Evolutionary conservation across 2,113 vertebrate genomes (phyloP).

Genomic region (Zootoca vivipara): DNA sequence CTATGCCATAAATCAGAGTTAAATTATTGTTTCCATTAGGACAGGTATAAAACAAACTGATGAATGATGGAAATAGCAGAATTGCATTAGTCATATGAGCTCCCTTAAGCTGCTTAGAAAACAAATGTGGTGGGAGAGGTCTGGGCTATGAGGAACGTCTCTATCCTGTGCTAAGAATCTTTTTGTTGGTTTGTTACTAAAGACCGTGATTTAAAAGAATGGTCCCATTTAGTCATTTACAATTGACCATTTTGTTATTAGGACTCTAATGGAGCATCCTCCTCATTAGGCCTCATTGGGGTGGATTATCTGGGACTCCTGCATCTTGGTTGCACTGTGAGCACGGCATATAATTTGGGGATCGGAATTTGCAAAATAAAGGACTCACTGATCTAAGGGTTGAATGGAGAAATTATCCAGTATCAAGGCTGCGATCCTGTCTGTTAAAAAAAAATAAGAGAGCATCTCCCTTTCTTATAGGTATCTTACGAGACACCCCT

Average conservation of each 20-base stretch:
- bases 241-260: conserved; percentile 50
- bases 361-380: conserved; percentile 46
- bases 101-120: conserved; percentile 42
- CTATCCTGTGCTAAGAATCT: conserved; percentile 21
- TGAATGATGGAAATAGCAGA: conserved; percentile 48
- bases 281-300: conserved; percentile 48
- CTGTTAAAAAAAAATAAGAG: too few species aligned
- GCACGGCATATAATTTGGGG: conserved; percentile 36
- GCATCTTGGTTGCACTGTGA: conserved; percentile 30
- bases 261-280: conserved; percentile 46
- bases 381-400: not conserved
- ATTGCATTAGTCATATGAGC: conserved; percentile 49
- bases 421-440: conserved; percentile 11
- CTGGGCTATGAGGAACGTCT: conserved; percentile 41
- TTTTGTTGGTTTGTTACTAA: conserved; percentile 4
- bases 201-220: conserved; percentile 53
- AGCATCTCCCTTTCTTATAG: not conserved
- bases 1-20: conserved; percentile 25
- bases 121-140: conserved; percentile 21
- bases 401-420: conserved; percentile 47
- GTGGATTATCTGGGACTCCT: conserved; percentile 53
- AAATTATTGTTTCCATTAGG: conserved; percentile 47
- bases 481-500: conserved; percentile 38
- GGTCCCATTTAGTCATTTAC: conserved; percentile 54
- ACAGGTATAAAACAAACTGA: conserved; percentile 52